These are phyloP conservation scores for Hypomecis atomaria DNA, from an alignment of 2,888 invertebrate species.

Conservation along the genomic window DNA sequence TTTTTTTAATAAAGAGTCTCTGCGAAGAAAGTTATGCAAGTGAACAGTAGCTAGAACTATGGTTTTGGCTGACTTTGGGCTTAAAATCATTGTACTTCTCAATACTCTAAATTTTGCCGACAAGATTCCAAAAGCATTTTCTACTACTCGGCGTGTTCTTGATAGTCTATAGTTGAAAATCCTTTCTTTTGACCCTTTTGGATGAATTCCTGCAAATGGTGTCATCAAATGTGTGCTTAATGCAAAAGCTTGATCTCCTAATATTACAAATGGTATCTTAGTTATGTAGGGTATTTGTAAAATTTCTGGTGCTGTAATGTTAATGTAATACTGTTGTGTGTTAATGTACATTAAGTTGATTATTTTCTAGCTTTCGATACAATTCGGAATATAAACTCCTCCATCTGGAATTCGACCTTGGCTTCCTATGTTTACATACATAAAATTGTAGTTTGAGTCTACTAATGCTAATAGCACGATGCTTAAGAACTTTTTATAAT, in stretches of 20 bases:
- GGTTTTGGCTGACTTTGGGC: not conserved
- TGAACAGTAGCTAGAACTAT: not conserved
- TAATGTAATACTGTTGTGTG: no score
- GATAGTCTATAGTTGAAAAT: conserved; percentile 52
- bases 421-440: conserved; percentile 42
- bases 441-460: conserved; percentile 53
- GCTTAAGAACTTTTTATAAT: conserved; percentile 39
- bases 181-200: conserved; percentile 33
- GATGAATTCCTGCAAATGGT: not conserved
- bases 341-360: conserved; percentile 2
- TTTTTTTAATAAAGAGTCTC: no score
- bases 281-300: not conserved
- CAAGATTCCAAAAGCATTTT: not conserved
- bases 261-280: not conserved
- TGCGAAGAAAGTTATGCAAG: not conserved
- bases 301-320: conserved; percentile 5
- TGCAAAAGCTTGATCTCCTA: not conserved
- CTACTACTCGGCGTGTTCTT: conserved; percentile 41
- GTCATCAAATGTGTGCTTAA: not conserved
- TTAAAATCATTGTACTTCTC: not conserved
- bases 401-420: conserved; percentile 32
- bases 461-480: conserved; percentile 52
- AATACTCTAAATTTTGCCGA: conserved; percentile 37
- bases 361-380: conserved; percentile 5
- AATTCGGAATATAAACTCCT: conserved; percentile 9